Evolutionary conservation across 2,888 invertebrate genomes (phyloP).

Genomic region (Lepidochrysops patricia): DNA sequence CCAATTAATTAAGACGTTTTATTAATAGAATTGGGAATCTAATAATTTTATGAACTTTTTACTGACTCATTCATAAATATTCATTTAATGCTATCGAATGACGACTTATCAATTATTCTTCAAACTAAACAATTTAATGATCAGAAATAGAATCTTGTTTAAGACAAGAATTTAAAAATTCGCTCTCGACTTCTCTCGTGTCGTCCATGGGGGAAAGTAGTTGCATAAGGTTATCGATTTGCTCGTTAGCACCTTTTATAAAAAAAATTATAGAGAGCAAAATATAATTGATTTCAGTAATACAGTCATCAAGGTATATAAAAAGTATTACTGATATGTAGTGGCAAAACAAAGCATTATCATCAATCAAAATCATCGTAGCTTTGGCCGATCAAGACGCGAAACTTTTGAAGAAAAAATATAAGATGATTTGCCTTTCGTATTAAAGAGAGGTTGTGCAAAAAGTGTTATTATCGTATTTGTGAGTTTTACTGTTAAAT

Average conservation of each 20-base stretch:
- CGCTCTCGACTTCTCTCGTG: too few relatives aligned
- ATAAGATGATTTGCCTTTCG: slow-evolving; percentile 36
- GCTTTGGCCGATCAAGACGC: slow-evolving; percentile 23
- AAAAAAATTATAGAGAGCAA: neutral
- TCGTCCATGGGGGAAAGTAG: too few relatives aligned
- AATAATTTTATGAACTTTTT: neutral
- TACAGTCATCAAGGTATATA: slow-evolving; percentile 10
- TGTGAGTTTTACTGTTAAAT: neutral
- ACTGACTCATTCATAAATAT: neutral
- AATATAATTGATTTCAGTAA: slow-evolving; percentile 12
- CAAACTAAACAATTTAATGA: neutral
- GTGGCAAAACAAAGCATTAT: slow-evolving; percentile 28
- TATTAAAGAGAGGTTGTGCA: slow-evolving; percentile 31
- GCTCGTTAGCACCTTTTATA: too few relatives aligned
- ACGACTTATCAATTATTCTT: neutral
- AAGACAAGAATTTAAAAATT: neutral
- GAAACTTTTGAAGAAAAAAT: slow-evolving; percentile 36
- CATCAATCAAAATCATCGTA: slow-evolving; percentile 43
- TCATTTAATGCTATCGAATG: neutral
- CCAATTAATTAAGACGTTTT: neutral
- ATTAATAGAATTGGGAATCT: neutral
- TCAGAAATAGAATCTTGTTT: neutral
- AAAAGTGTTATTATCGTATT: slow-evolving; percentile 11
- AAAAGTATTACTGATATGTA: slow-evolving; percentile 9
- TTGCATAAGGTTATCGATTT: too few relatives aligned